Conservation (phyloP, 2,888 invertebrate genomes). For the Selenia dentaria region DNA sequence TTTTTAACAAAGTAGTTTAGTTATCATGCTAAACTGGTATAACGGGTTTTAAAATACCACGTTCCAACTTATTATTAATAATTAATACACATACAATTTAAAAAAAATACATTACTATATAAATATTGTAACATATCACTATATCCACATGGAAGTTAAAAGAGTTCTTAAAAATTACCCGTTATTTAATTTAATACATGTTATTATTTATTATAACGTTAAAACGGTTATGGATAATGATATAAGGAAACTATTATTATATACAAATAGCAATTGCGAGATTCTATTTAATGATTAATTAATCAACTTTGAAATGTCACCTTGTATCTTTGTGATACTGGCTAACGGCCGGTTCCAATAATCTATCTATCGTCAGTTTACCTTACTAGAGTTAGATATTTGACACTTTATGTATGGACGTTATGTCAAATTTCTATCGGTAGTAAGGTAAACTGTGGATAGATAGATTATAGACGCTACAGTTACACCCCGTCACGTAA, state of each 20-base stretch:
- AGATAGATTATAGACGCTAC: too few species aligned
- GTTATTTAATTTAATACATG: constrained; percentile 5
- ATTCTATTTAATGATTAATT: neutral
- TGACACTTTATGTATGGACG: too few species aligned
- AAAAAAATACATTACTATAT: neutral
- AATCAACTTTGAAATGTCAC: too few species aligned
- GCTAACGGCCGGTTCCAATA: too few species aligned
- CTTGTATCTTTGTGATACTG: too few species aligned
- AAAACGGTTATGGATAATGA: neutral
- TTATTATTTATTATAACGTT: constrained; percentile 8
- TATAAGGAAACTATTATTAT: neutral
- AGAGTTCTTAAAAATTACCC: constrained; percentile 10
- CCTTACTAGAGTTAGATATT: too few species aligned
- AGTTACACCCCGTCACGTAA: neutral
- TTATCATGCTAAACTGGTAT: too few species aligned
- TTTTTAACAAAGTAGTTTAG: too few species aligned
- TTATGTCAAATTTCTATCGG: too few species aligned
- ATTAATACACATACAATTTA: neutral
- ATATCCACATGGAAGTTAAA: constrained; percentile 5
- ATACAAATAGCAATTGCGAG: neutral
- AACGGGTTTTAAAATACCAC: too few species aligned
- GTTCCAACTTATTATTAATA: neutral
- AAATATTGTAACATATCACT: constrained; percentile 11
- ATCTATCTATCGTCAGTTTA: too few species aligned
- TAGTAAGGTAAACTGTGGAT: too few species aligned